Evolutionary conservation across 2,113 vertebrate species (phyloP).

Genomic region (Plotosus lineatus): DNA sequence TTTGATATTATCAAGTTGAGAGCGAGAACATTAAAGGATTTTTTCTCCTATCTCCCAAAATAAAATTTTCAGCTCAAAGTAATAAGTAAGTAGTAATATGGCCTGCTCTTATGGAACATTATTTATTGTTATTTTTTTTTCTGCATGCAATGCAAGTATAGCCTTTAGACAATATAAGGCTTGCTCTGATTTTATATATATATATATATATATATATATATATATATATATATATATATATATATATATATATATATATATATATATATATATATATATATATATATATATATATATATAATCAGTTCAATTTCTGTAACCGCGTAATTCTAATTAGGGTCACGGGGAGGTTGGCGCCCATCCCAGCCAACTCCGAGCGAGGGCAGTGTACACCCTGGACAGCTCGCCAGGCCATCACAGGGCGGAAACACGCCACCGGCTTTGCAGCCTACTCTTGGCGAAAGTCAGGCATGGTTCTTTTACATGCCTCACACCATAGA

Average conservation of each 20-base stretch:
- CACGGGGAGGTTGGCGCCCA: too few relatives aligned
- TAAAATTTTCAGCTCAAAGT: not conserved
- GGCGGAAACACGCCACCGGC: too few relatives aligned
- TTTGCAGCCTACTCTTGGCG: too few relatives aligned
- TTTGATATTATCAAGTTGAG: slow-evolving; percentile 51
- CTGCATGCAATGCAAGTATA: not conserved
- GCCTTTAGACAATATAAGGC: slow-evolving; percentile 14
- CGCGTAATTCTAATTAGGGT: too few relatives aligned
- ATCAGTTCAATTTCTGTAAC: too few relatives aligned
- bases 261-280: slow-evolving; percentile 31
- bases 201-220: slow-evolving; percentile 38
- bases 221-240: not conserved
- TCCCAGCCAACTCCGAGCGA: too few relatives aligned
- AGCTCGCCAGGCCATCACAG: too few relatives aligned
- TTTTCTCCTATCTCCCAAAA: slow-evolving; percentile 14
- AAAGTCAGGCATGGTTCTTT: too few relatives aligned
- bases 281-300: not conserved
- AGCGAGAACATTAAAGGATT: slow-evolving; percentile 35
- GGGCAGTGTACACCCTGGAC: too few relatives aligned
- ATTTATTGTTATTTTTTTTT: not conserved
- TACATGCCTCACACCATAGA: too few relatives aligned
- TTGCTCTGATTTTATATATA: slow-evolving; percentile 9
- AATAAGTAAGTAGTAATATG: slow-evolving; percentile 3
- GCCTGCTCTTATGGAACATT: slow-evolving; percentile 5
- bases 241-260: slow-evolving; percentile 37